These are phyloP conservation scores for Amblyteles armatorius DNA, from an alignment of 2,888 invertebrate genomes.

Conservation along the genomic window DNA sequence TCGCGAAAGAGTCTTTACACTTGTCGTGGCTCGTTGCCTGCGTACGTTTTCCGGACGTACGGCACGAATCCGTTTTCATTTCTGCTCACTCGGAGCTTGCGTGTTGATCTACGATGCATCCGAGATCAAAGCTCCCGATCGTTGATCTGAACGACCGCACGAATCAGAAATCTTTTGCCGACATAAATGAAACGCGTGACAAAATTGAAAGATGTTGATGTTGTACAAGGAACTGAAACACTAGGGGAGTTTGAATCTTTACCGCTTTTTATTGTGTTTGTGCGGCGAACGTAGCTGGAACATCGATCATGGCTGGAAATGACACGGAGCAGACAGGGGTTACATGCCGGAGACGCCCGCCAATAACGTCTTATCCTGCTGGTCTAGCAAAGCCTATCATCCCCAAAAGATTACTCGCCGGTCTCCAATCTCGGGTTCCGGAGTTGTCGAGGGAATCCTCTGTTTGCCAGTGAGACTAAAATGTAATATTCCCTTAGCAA, in stretches of 20 bases:
- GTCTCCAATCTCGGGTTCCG: constrained; percentile 36
- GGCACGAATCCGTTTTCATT: background rate
- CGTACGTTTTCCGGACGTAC: constrained; percentile 17
- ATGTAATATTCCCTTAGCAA: constrained; percentile 64
- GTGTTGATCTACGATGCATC: too few relatives aligned
- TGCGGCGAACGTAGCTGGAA: background rate
- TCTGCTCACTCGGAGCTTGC: background rate
- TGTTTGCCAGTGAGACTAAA: constrained; percentile 67
- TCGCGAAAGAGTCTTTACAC: constrained; percentile 29
- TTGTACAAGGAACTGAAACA: background rate
- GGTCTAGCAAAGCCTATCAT: background rate
- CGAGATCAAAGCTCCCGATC: too few relatives aligned
- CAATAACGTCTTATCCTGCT: constrained; percentile 21
- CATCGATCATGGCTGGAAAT: background rate
- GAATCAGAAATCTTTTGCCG: background rate
- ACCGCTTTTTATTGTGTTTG: background rate
- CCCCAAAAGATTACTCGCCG: constrained; percentile 39
- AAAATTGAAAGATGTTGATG: background rate
- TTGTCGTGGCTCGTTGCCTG: constrained; percentile 24
- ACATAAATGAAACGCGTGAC: background rate
- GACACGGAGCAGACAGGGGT: background rate
- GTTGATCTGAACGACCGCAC: too few relatives aligned
- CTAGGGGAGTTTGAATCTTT: background rate
- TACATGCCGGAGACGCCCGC: background rate
- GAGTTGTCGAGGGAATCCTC: constrained; percentile 52